These are phyloP conservation scores for Ictalurus furcatus DNA, from an alignment of 2,113 vertebrate genomes.

Conservation along the genomic window DNA sequence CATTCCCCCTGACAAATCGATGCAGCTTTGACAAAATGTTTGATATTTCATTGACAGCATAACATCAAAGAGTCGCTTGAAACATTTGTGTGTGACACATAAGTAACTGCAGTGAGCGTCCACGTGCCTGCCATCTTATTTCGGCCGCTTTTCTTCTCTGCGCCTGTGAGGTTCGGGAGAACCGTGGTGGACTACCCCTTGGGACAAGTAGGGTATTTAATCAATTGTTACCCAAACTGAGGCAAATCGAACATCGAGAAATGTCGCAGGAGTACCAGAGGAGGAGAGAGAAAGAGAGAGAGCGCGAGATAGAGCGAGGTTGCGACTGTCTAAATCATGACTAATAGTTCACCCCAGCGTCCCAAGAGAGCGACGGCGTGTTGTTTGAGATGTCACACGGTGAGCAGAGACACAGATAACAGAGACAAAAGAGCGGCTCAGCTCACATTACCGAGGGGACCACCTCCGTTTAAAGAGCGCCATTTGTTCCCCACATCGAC, in stretches of 20 bases:
- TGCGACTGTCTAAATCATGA: conserved; percentile 50
- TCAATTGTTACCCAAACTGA: conserved; percentile 35
- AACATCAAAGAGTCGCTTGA: background rate
- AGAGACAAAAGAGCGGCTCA: conserved; percentile 64
- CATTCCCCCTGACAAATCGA: background rate
- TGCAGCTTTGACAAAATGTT: background rate
- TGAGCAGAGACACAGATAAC: conserved; percentile 60
- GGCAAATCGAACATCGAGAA: background rate
- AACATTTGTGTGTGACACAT: background rate
- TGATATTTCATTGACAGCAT: background rate
- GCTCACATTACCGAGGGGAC: conserved; percentile 73
- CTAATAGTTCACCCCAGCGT: conserved; percentile 54
- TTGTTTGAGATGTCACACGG: conserved; percentile 65
- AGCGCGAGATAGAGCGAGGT: conserved; percentile 3
- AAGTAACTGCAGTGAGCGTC: background rate
- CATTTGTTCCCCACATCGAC: conserved; percentile 85
- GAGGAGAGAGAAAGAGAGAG: background rate
- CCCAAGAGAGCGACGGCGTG: conserved; percentile 56
- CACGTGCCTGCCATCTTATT: background rate
- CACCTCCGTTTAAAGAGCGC: conserved; percentile 83
- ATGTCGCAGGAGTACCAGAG: background rate
- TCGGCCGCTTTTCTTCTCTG: conserved; percentile 3
- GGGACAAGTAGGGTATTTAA: conserved; percentile 39
- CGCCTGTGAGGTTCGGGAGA: background rate
- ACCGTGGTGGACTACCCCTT: conserved; percentile 16